Base-by-base conservation (phyloP, 2,888 invertebrate genomes). In the Leucozona laternaria region DNA sequence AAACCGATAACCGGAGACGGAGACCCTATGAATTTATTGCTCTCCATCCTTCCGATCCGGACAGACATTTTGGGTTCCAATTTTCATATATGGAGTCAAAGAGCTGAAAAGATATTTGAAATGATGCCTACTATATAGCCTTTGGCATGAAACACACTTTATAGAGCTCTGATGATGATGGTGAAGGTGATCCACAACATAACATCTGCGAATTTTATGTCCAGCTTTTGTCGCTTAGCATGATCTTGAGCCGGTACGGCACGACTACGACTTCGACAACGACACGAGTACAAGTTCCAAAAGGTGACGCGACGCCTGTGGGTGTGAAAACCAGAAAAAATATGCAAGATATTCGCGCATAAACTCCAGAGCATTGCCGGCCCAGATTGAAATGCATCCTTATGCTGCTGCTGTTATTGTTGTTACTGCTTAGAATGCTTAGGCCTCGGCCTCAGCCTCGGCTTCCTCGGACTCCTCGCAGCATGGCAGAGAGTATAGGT, bases 261-360 rank as follows among this genome's bases (percentile, higher is more conserved):
- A 71, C 84, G 80, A 83, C 70, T 57, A 48, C 25, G 50, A 71
- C 50, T 60, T 10, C n/a, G 11, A 73, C 76, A 40, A 68, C 48
- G 62, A 60, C 53, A 40, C 71, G 73, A 78, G 73, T 86, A 53
- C 53, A 37, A 68, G 68, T 68, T 68, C 68, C 68, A 68, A 86
- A 76, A 79, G 86, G 86, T 86, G 86, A 86, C 82, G 82, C 86
- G 86, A 86, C 82, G 82, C 86, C 86, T 79, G 82, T 86, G 86
- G 86, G 86, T 86, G 86, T 72, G 78, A 86, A 81, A 82, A 82
- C 82, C 64, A 75, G 75, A 71, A 58, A 48, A 50, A 50, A 50
- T 80, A 76, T 84, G 64, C 76, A 76, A 60, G 60, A 58, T 71
- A 57, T 45, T 66, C 34, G 77, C 60, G 55, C 68, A 84, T 84